Conservation (phyloP, 1,140 invertebrate species). For the Drosophila prosaltans region DNA sequence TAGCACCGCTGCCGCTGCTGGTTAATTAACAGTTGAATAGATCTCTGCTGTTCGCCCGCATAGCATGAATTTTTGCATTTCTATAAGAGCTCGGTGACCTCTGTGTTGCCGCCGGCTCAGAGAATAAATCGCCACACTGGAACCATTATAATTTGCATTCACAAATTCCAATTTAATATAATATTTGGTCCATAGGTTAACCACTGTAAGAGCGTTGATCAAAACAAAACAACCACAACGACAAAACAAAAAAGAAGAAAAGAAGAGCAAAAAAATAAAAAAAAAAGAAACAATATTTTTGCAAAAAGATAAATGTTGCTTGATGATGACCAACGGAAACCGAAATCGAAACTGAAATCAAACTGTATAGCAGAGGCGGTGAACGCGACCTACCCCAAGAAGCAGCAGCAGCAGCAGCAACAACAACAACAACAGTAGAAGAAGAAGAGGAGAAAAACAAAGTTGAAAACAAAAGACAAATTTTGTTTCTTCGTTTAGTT, state of each 20-base stretch:
- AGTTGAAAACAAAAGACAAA: neutral
- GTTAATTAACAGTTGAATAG: slow-evolving; percentile 46
- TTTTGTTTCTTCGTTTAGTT: neutral
- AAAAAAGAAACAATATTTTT: neutral
- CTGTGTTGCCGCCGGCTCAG: slow-evolving; percentile 25
- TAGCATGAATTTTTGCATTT: slow-evolving; percentile 57
- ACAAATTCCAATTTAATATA: slow-evolving; percentile 9
- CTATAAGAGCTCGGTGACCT: slow-evolving; percentile 53
- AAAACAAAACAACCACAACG: slow-evolving; percentile 46
- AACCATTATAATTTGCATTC: neutral
- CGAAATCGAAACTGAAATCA: neutral
- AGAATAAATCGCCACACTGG: neutral
- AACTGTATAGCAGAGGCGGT: slow-evolving; percentile 10
- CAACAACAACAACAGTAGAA: neutral
- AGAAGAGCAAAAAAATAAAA: slow-evolving; percentile 12
- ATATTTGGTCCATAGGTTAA: slow-evolving; percentile 9
- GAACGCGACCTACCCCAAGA: slow-evolving; percentile 14
- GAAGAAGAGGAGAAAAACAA: slow-evolving; percentile 1
- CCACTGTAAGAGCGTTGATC: slow-evolving; percentile 51
- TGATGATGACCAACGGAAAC: slow-evolving; percentile 29
- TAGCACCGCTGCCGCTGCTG: slow-evolving; percentile 29
- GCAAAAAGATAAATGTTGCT: slow-evolving; percentile 34
- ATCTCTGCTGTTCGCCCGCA: slow-evolving; percentile 41
- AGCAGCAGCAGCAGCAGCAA: neutral
- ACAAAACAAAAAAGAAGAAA: slow-evolving; percentile 22